Evolutionary conservation across 92 coral and sea anemone species (phyloP).

Genomic region (Palythoa grandiflora): DNA sequence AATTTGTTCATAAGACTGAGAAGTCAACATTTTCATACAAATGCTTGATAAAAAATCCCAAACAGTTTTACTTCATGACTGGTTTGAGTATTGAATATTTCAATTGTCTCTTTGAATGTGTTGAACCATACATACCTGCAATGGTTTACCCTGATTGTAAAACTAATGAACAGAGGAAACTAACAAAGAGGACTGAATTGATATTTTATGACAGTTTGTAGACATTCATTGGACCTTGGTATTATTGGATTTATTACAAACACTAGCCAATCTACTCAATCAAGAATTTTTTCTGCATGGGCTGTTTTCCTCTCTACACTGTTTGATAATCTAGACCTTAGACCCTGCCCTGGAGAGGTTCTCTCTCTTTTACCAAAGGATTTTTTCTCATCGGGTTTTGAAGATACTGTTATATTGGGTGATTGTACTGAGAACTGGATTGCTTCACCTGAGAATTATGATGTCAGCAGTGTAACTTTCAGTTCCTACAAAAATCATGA

Average conservation of each 20-base stretch:
- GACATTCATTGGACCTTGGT: constrained; percentile 64
- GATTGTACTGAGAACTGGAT: constrained; percentile 67
- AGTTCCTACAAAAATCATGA: constrained; percentile 54
- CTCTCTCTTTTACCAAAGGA: constrained; percentile 43
- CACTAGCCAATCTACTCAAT: constrained; percentile 52
- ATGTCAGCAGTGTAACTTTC: constrained; percentile 60
- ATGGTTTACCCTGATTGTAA: constrained; percentile 63
- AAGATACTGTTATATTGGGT: constrained; percentile 45
- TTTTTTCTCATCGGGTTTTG: constrained; percentile 47
- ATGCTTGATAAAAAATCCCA: constrained; percentile 41
- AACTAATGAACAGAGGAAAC: constrained; percentile 54
- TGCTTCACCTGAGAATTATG: constrained; percentile 66
- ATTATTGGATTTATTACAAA: constrained; percentile 56
- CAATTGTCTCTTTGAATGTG: constrained; percentile 61
- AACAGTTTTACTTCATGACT: constrained; percentile 60
- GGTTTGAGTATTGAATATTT: constrained; percentile 56
- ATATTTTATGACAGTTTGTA: constrained; percentile 54
- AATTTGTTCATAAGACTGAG: constrained; percentile 27
- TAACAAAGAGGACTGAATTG: constrained; percentile 62
- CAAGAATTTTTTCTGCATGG: constrained; percentile 52
- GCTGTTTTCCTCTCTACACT: constrained; percentile 54
- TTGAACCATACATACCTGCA: constrained; percentile 49
- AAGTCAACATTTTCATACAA: constrained; percentile 50
- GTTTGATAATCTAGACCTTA: constrained; percentile 58
- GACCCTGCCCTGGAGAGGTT: constrained; percentile 53